These are phyloP conservation scores for Escarpia spicata DNA, from an alignment of 2,888 invertebrate species.

Conservation along the genomic window DNA sequence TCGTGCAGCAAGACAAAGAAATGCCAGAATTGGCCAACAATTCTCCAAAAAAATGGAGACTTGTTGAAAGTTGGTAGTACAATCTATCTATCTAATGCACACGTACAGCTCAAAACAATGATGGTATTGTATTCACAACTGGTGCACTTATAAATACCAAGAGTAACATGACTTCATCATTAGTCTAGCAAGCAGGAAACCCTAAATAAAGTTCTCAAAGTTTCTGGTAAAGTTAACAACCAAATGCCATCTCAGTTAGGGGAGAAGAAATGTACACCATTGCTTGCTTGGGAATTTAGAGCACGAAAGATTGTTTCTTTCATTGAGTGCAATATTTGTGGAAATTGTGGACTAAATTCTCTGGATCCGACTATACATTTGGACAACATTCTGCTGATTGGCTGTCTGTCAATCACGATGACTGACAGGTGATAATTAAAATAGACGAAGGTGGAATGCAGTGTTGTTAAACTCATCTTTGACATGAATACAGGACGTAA, in stretches of 20 bases:
- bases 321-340: background rate
- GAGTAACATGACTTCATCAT: background rate
- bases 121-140: background rate
- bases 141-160: background rate
- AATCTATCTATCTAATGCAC: background rate
- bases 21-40: no score
- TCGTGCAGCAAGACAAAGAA: no score
- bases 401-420: background rate
- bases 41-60: background rate
- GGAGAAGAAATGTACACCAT: background rate
- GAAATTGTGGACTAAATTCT: background rate
- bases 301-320: background rate
- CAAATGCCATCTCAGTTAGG: background rate
- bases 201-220: background rate
- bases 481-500: background rate
- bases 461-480: background rate
- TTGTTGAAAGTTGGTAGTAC: background rate
- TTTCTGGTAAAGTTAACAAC: background rate
- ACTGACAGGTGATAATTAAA: background rate
- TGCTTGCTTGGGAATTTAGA: background rate
- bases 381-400: background rate
- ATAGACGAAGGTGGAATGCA: background rate
- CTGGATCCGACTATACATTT: background rate
- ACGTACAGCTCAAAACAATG: background rate
- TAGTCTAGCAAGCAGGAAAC: background rate